Evolutionary conservation across 2,797 vertebrate genomes (phyloP), one percentile per base, ranked within the genome.

Genomic region (Pogonophryne albipinna): DNA sequence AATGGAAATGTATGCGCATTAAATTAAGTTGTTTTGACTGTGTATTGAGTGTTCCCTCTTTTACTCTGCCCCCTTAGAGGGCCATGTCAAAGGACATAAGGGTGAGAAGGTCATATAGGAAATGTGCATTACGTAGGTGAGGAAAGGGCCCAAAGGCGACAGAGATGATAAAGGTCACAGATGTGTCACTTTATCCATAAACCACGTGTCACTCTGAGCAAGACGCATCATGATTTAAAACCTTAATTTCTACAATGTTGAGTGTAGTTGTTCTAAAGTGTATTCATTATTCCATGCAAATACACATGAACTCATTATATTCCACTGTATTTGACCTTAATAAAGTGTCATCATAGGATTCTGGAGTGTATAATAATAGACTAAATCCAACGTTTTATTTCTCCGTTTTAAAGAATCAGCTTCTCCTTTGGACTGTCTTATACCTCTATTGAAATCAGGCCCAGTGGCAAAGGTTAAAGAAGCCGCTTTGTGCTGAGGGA

Each of bases 381-480:
- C 4, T 27, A 27, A 27, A 27, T 27, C 27, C 27, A 27, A 27
- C 34, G 6, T 38, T 38, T 66, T 14, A 17, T 13, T 13, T 1
- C 27, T 34, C 52, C 10, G 3, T 66, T 57, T 23, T 9, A 58
- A 16, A 50, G 49, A 65, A 47, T 70, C 47, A 15, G 3, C 46
- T 65, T 17, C 67, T 67, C 74, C 27, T 56, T 27, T 56, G 16
- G 47, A 75, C 11, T 8, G 10, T 42, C 56, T 58, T 72, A 60
- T 53, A 59, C 69, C 50, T 52, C 5, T 41, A 14, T 61, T 49
- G 55, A 65, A 75, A 65, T 63, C 60, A 42, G 6, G 23, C 34
- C 38, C 31, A 46, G 15, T 63, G 44, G 20, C 46, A 66, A 78
- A 82, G 77, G 67, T 68, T 76, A 66, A 78, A 72, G 51, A 62